Base-by-base conservation (phyloP, 1,140 invertebrate genomes). In the Drosophila pseudoobscura region DNA sequence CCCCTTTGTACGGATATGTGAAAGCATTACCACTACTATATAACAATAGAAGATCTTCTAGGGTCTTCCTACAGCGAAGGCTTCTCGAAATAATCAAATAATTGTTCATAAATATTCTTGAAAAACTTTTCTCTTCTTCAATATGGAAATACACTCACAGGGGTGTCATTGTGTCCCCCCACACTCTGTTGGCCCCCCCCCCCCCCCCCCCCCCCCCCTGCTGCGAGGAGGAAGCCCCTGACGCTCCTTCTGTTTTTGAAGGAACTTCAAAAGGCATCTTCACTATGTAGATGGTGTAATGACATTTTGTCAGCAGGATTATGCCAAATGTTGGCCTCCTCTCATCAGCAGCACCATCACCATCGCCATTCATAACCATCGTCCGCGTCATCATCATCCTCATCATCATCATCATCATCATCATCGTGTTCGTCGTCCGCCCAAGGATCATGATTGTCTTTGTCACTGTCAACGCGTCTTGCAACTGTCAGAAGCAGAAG, bases 381-480 rank as follows among this genome's bases (percentile, higher is more conserved):
- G 55, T 43, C 55, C 52, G 57, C 56, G 26, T 45, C 46, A 52
- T 63, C 47, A 20, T 66, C 58, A 61, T 62, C 62, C 65, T 80
- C 50, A 55, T 57, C 51, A 47, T 63, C 47, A 8, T 66, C 58
- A n/a, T n/a, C n/a, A 69, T 80, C 50, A 55, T 57, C 51, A 47
- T 63, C 47, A 8, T 66, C 58, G 58, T 59, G 56, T 62, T 77
- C 50, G 51, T 60, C 47, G 62, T 55, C 51, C 41, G 61, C 55
- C 59, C 44, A 20, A 46, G 57, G 56, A 66, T 83, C 76, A 87
- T 85, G 60, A 87, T 87, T 71, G 65, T 75, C 78, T 88, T 70
- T 82, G 83, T 87, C 83, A 87, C 83, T 87, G 82, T 88, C 82
- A 88, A 75, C 80, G 62, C 55, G 60, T 66, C 82, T 85, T 80